phyloP scores from a whole-genome alignment of 2,113 vertebrate species.

The Hippocampus mohnikei region DNA sequence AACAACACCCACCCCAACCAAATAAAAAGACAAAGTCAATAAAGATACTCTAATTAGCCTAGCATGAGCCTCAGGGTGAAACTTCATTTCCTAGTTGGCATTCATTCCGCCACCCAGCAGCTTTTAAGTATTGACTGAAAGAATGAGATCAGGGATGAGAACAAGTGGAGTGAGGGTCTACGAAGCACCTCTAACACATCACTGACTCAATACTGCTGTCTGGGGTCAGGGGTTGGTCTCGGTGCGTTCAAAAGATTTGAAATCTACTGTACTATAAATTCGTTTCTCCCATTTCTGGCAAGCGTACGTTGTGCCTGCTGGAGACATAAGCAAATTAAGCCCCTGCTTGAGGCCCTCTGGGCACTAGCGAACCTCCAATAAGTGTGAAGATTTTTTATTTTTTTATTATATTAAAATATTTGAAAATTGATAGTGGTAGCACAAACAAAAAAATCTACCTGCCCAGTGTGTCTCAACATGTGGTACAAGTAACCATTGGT shows the following conservation, averaged over 20 bases:
- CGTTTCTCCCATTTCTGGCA: too few relatives aligned
- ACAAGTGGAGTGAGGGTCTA: not conserved
- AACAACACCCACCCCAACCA: not conserved
- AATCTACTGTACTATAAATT: not conserved
- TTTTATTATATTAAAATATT: too few relatives aligned
- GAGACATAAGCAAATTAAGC: too few relatives aligned
- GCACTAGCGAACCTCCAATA: too few relatives aligned
- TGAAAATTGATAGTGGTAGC: too few relatives aligned
- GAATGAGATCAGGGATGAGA: not conserved
- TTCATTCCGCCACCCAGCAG: not conserved
- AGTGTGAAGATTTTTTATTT: too few relatives aligned
- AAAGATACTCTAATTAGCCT: not conserved
- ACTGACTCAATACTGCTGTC: not conserved
- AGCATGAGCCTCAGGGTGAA: not conserved
- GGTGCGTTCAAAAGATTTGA: not conserved
- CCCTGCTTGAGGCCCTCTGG: too few relatives aligned
- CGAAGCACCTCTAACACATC: not conserved
- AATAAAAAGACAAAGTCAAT: constrained; percentile 1
- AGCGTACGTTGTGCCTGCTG: too few relatives aligned
- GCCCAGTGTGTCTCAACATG: too few relatives aligned
- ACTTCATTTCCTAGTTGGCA: not conserved
- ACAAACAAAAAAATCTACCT: too few relatives aligned
- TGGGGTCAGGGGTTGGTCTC: not conserved
- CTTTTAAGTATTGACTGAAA: not conserved
- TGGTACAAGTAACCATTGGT: too few relatives aligned